Evolutionary conservation across 2,113 vertebrate genomes (phyloP).

Genomic region (Puma concolor): DNA sequence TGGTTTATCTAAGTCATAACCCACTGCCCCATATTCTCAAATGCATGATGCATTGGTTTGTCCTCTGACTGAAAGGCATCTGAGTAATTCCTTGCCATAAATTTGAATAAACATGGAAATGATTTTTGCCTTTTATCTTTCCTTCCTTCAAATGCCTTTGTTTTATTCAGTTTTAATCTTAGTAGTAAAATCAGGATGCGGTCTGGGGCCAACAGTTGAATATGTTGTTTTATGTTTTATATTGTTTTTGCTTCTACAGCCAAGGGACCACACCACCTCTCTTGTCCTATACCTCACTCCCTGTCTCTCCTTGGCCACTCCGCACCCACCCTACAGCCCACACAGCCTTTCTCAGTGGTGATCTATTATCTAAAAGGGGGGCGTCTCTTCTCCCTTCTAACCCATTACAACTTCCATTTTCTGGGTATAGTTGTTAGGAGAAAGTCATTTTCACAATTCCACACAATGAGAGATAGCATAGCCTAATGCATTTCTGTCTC

Average conservation of each 20-base stretch:
- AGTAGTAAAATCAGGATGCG: not conserved
- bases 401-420: conserved; percentile 62
- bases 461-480: not conserved
- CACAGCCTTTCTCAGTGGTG: not conserved
- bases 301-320: not conserved
- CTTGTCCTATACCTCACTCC: rapidly evolving
- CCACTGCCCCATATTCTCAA: rapidly evolving
- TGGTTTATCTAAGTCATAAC: not conserved
- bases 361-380: not conserved
- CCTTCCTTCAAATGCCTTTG: not conserved
- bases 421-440: conserved; percentile 1
- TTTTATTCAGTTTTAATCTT: not conserved
- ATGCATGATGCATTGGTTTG: not conserved
- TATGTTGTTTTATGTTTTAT: not conserved
- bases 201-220: not conserved
- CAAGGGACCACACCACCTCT: rapidly evolving
- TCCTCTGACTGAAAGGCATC: not conserved
- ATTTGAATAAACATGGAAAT: not conserved
- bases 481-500: conserved; percentile 16
- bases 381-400: not conserved
- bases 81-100: not conserved
- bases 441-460: conserved; percentile 66
- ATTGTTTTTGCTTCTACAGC: rapidly evolving
- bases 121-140: not conserved
- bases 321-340: not conserved